phyloP scores from a whole-genome alignment of 1,140 invertebrate species.

The Sycophila sp. region DNA sequence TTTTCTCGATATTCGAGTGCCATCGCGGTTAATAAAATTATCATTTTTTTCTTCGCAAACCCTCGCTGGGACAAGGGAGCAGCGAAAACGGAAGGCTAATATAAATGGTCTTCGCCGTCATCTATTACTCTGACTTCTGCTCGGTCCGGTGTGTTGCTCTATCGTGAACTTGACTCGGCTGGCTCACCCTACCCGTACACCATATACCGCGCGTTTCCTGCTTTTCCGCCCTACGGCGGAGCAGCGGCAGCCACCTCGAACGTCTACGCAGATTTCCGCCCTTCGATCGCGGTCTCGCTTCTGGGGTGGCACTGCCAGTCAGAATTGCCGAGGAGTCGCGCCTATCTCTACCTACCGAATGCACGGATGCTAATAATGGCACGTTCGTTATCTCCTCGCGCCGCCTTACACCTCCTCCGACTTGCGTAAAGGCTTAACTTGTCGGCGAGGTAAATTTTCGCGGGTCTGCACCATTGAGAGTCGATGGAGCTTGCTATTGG shows the following conservation, averaged over 20 bases:
- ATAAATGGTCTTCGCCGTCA: too few relatives aligned
- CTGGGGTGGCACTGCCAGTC: not conserved
- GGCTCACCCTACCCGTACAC: too few relatives aligned
- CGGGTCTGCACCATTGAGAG: not conserved
- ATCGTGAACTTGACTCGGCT: not conserved
- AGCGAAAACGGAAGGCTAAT: too few relatives aligned
- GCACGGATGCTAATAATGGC: slow-evolving; percentile 36
- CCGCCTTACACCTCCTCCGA: too few relatives aligned
- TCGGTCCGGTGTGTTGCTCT: not conserved
- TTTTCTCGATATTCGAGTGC: too few relatives aligned
- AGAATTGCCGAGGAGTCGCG: not conserved
- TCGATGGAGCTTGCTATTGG: not conserved
- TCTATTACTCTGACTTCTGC: not conserved
- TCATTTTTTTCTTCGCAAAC: too few relatives aligned
- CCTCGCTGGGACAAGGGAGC: too few relatives aligned
- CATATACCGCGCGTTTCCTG: too few relatives aligned
- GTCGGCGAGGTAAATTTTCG: not conserved
- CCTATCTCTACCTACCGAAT: slow-evolving; percentile 12
- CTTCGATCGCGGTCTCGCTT: not conserved
- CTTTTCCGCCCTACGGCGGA: not conserved
- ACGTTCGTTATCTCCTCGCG: slow-evolving; percentile 18
- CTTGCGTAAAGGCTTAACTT: slow-evolving; percentile 8
- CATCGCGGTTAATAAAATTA: too few relatives aligned
- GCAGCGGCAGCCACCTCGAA: too few relatives aligned
- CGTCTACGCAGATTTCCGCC: slow-evolving; percentile 13